These are phyloP conservation scores for Poecilus cupreus DNA, from an alignment of 2,888 invertebrate species.

Conservation along the genomic window DNA sequence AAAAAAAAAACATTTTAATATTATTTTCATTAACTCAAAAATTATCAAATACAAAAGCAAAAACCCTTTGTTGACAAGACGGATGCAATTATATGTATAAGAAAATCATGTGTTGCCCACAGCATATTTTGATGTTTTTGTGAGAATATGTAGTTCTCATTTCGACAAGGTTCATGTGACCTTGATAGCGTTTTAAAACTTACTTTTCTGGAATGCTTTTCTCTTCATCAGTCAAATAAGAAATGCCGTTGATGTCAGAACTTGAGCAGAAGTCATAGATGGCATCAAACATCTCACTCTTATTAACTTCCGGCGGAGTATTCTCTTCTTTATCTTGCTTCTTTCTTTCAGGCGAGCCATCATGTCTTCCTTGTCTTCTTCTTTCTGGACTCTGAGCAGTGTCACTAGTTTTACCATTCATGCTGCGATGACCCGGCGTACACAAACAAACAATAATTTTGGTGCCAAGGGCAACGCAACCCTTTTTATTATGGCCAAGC, in stretches of 20 bases:
- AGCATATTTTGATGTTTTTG: no score
- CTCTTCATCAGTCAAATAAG: background rate
- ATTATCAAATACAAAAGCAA: no score
- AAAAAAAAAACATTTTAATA: no score
- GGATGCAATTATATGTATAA: background rate
- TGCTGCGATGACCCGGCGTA: background rate
- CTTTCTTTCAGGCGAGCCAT: background rate
- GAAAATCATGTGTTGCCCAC: background rate
- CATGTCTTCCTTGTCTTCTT: background rate
- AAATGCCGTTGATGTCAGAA: slow-evolving; percentile 5
- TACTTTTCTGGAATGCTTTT: slow-evolving; percentile 5
- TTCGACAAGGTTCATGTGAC: no score
- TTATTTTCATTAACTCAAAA: no score
- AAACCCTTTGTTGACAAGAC: no score
- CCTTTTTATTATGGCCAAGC: background rate
- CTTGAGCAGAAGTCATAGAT: background rate
- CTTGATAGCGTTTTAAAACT: background rate
- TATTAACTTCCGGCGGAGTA: background rate
- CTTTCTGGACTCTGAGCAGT: background rate
- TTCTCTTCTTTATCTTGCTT: background rate
- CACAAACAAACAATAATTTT: no score
- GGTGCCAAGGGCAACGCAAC: no score
- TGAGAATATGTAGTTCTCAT: no score
- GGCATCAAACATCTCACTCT: background rate
- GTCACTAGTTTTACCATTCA: background rate